These are phyloP conservation scores for Pristionchus arcanus DNA, from an alignment of 2,888 invertebrate genomes.

Conservation along the genomic window DNA sequence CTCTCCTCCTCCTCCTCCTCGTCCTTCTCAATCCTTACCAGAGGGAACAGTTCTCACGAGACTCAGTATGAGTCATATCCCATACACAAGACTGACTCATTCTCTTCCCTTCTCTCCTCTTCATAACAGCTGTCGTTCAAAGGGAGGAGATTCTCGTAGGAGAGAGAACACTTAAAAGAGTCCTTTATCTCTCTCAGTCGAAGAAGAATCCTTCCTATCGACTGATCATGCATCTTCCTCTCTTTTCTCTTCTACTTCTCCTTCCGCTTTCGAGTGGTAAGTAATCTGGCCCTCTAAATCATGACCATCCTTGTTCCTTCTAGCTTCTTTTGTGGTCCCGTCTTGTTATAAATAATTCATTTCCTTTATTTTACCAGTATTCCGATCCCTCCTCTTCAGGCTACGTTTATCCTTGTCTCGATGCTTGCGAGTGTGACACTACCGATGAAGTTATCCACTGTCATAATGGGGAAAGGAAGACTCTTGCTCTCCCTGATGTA, in stretches of 20 bases:
- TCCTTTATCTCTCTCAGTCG: constrained; percentile 20
- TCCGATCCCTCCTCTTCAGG: constrained; percentile 59
- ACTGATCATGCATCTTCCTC: constrained; percentile 9
- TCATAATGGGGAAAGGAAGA: constrained; percentile 71
- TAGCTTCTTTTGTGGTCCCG: not conserved
- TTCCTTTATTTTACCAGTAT: not conserved
- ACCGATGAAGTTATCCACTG: constrained; percentile 75
- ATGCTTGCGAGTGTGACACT: constrained; percentile 74
- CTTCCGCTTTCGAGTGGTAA: not conserved
- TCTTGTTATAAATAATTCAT: not conserved
- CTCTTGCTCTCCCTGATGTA: constrained; percentile 67
- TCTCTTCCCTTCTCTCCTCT: constrained; percentile 8
- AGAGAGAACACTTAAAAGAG: constrained; percentile 20
- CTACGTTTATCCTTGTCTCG: constrained; percentile 73
- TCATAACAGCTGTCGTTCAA: constrained; percentile 36
- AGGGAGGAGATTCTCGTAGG: not conserved
- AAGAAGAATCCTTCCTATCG: not conserved
- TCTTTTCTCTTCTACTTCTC: constrained; percentile 22
- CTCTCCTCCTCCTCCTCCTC: not conserved
- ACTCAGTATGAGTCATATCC: constrained; percentile 35
- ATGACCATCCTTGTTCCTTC: not conserved
- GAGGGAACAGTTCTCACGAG: constrained; percentile 13
- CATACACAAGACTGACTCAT: constrained; percentile 26
- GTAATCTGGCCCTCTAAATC: not conserved
- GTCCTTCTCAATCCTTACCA: not conserved